Percentiles rank a stretch among this genome's conserved stretches.
Conservation (phyloP, 2,797 vertebrate species). For the Merluccius polli region DNA sequence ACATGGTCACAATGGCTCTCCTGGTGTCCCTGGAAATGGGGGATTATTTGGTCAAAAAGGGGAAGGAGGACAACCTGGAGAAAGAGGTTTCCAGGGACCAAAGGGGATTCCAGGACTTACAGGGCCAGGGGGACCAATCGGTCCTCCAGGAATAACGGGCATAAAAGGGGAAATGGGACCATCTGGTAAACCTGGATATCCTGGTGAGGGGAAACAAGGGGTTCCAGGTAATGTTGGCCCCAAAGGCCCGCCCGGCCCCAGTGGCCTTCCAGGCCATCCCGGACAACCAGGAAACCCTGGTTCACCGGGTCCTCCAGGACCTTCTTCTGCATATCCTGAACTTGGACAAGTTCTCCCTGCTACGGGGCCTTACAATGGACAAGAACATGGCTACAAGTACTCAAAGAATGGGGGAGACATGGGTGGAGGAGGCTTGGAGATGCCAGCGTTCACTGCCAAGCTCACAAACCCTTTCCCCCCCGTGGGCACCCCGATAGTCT, state of each 20-base stretch:
- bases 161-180: slow-evolving; percentile 84
- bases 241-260: slow-evolving; percentile 82
- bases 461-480: slow-evolving; percentile 89
- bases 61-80: slow-evolving; percentile 79
- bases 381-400: slow-evolving; percentile 80
- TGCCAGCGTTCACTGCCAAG: slow-evolving; percentile 91
- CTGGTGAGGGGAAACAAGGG: slow-evolving; percentile 85
- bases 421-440: slow-evolving; percentile 67
- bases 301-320: slow-evolving; percentile 84
- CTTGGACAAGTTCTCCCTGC: slow-evolving; percentile 83
- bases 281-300: slow-evolving; percentile 88
- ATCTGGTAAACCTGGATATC: slow-evolving; percentile 84
- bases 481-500: slow-evolving; percentile 86
- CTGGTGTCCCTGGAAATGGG: slow-evolving; percentile 76
- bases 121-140: slow-evolving; percentile 89
- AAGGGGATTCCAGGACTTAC: slow-evolving; percentile 89
- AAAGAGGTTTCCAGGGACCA: slow-evolving; percentile 84
- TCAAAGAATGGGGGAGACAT: slow-evolving; percentile 68
- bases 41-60: slow-evolving; percentile 85
- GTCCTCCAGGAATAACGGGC: slow-evolving; percentile 87
- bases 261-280: slow-evolving; percentile 82
- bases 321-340: slow-evolving; percentile 71
- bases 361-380: slow-evolving; percentile 75
- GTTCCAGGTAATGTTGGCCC: slow-evolving; percentile 80
- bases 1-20: slow-evolving; percentile 79